These are phyloP conservation scores for Rhinogobius similis DNA, from an alignment of 2,113 vertebrate genomes.

Conservation along the genomic window DNA sequence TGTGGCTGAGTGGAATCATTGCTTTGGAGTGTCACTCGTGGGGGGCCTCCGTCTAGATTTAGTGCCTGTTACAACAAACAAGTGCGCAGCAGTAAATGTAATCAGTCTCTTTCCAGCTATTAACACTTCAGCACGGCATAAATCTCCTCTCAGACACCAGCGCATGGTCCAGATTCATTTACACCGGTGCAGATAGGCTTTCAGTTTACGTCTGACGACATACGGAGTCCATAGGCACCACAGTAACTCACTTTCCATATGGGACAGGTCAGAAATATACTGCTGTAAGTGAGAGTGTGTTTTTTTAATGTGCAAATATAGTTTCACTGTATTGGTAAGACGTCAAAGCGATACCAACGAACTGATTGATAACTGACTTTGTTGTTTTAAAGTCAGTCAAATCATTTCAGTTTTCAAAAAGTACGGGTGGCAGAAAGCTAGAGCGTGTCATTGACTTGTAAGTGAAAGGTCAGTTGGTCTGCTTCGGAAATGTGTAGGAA, in stretches of 20 bases:
- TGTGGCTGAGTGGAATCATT: background rate
- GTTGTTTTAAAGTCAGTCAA: background rate
- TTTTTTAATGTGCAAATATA: background rate
- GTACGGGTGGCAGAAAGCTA: no score
- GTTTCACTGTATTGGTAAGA: background rate
- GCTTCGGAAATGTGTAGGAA: no score
- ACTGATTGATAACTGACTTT: background rate
- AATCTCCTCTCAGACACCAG: background rate
- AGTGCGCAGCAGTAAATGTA: constrained; percentile 3
- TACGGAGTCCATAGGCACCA: background rate
- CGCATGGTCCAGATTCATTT: background rate
- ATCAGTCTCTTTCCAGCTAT: background rate
- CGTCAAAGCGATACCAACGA: background rate
- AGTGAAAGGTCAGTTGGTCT: background rate
- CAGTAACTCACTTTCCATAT: background rate
- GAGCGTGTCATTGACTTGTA: background rate
- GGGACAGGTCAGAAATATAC: constrained; percentile 1
- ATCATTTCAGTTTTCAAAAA: no score
- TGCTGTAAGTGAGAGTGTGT: background rate
- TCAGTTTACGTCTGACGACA: background rate
- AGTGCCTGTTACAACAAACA: constrained; percentile 4
- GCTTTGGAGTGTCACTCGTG: background rate
- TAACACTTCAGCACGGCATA: background rate
- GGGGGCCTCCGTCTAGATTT: background rate
- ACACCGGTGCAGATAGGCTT: constrained; percentile 1